Evolutionary conservation across 1,140 invertebrate genomes (phyloP).

Genomic region (Drosophila bipectinata): DNA sequence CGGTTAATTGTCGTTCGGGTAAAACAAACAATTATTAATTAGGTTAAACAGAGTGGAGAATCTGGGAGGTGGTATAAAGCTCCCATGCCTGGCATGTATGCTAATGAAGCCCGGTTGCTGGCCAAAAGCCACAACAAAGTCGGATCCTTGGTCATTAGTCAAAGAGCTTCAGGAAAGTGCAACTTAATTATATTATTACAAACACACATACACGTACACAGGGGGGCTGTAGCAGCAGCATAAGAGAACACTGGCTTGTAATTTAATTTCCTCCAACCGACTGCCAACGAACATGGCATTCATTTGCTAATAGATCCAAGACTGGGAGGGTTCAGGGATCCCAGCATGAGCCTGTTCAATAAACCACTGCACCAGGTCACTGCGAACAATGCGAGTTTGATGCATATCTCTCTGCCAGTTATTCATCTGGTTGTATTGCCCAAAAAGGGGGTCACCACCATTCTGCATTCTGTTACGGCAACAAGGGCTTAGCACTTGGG

Average conservation of each 20-base stretch:
- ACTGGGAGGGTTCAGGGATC: constrained; percentile 2
- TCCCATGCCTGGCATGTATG: constrained; percentile 10
- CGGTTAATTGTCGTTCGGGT: constrained; percentile 46
- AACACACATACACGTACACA: not conserved
- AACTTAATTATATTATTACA: constrained; percentile 54
- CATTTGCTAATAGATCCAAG: constrained; percentile 11
- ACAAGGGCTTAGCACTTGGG: constrained; percentile 58
- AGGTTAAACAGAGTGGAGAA: constrained; percentile 30
- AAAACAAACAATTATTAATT: constrained; percentile 52
- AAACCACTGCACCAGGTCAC: constrained; percentile 30
- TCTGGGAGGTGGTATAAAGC: constrained; percentile 3
- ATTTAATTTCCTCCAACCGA: constrained; percentile 39
- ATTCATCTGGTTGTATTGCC: constrained; percentile 11
- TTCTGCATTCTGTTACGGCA: constrained; percentile 63
- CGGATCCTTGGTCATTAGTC: constrained; percentile 40
- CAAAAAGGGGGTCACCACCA: constrained; percentile 42
- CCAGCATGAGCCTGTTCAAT: constrained; percentile 19
- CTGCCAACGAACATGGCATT: constrained; percentile 8
- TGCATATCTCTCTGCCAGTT: constrained; percentile 9
- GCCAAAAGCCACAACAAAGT: constrained; percentile 43
- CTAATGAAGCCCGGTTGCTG: constrained; percentile 36
- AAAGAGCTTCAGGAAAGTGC: constrained; percentile 45
- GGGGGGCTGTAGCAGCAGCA: not conserved
- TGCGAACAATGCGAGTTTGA: constrained; percentile 18
- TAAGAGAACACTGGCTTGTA: constrained; percentile 22